Evolutionary conservation across 2,888 invertebrate species (phyloP).

Genomic region (Metellina segmentata): DNA sequence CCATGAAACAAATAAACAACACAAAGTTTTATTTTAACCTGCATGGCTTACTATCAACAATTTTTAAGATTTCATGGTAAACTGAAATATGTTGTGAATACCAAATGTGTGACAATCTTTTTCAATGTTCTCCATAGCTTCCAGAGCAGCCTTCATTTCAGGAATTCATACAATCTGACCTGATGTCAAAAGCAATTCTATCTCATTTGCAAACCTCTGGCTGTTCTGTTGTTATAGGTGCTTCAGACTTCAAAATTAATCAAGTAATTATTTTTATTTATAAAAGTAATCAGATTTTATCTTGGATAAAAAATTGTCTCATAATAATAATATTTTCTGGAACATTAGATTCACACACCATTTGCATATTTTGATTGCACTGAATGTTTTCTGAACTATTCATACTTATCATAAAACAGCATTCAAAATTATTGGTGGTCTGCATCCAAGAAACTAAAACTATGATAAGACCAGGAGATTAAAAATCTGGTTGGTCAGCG

Average conservation of each 20-base stretch:
- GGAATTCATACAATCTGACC: slow-evolving; percentile 3
- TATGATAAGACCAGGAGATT: too few species aligned
- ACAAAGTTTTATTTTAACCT: too few species aligned
- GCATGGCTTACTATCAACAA: too few species aligned
- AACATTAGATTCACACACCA: neutral
- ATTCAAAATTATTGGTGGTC: too few species aligned
- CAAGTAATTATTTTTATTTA: slow-evolving; percentile 38
- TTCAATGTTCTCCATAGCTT: neutral
- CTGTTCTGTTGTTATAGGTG: slow-evolving; percentile 35
- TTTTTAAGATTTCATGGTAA: too few species aligned
- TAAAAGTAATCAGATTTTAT: neutral
- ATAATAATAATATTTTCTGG: neutral
- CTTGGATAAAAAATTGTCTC: neutral
- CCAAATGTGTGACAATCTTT: too few species aligned
- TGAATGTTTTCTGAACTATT: too few species aligned
- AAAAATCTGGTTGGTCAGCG: too few species aligned
- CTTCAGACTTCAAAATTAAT: slow-evolving; percentile 53
- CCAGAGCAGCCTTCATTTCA: neutral
- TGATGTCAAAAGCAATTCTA: slow-evolving; percentile 51
- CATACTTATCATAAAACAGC: too few species aligned
- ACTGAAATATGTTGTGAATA: too few species aligned
- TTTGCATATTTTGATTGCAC: neutral
- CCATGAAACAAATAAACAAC: too few species aligned
- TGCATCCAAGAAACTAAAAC: too few species aligned
- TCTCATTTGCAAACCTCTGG: slow-evolving; percentile 66